Percentiles rank a stretch among this genome's conserved stretches.
These are phyloP conservation scores for Acanthosepion pharaonis DNA, from an alignment of 2,888 invertebrate genomes.

Conservation along the genomic window DNA sequence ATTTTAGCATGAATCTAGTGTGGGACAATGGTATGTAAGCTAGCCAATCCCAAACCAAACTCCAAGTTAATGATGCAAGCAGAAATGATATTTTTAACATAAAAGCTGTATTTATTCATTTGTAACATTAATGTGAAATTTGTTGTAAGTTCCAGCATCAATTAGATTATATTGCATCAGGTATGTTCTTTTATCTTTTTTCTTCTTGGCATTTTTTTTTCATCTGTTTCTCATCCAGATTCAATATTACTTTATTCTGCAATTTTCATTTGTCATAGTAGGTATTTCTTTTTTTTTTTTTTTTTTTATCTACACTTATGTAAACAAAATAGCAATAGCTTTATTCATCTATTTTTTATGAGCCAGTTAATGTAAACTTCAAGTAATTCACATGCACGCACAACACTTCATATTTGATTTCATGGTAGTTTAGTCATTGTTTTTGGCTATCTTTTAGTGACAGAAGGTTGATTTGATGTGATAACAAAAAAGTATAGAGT, in stretches of 20 bases:
- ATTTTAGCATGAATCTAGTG: neutral
- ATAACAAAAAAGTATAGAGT: too few species aligned
- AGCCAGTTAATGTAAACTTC: too few species aligned
- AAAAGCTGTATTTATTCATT: neutral
- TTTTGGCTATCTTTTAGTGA: too few species aligned
- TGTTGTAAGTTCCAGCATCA: neutral
- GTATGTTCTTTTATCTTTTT: neutral
- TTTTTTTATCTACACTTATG: too few species aligned
- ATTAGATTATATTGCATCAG: neutral
- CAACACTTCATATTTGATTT: too few species aligned
- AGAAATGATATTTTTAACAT: neutral
- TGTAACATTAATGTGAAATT: neutral
- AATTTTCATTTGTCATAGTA: too few species aligned
- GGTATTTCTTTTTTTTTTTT: too few species aligned
- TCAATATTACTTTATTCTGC: neutral
- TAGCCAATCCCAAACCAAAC: neutral
- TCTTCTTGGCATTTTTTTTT: neutral
- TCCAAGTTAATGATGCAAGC: neutral
- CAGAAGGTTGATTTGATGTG: too few species aligned
- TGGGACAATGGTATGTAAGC: neutral
- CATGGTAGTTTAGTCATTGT: too few species aligned
- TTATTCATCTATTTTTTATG: too few species aligned
- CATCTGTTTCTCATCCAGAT: neutral
- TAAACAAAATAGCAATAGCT: too few species aligned
- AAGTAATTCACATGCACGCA: too few species aligned